These are phyloP conservation scores for Melanotaenia maccullochi DNA, from an alignment of 2,797 vertebrate genomes.

Conservation along the genomic window DNA sequence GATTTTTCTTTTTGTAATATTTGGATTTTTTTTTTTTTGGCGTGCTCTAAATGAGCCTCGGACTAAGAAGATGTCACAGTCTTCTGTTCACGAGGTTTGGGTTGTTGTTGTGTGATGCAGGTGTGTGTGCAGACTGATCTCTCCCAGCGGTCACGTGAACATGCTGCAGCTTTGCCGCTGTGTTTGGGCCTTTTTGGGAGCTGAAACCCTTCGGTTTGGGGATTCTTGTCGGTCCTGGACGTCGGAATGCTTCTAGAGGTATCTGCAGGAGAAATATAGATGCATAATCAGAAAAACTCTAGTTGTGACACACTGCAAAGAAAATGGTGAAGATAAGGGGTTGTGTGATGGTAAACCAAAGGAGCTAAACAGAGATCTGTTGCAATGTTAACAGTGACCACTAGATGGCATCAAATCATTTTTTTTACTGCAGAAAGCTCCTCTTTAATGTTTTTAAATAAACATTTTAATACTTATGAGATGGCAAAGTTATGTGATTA, in stretches of 20 bases:
- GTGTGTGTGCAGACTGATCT: slow-evolving; percentile 33
- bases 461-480: background rate
- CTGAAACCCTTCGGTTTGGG: slow-evolving; percentile 88
- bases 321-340: background rate
- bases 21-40: background rate
- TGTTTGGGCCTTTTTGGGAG: slow-evolving; percentile 77
- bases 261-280: slow-evolving; percentile 79
- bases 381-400: slow-evolving; percentile 44
- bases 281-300: background rate
- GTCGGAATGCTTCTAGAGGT: slow-evolving; percentile 83
- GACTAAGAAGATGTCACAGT: slow-evolving; percentile 48
- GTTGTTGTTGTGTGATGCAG: slow-evolving; percentile 66
- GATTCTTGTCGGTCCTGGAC: slow-evolving; percentile 86
- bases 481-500: background rate
- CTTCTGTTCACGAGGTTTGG: slow-evolving; percentile 70
- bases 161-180: slow-evolving; percentile 10
- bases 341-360: background rate
- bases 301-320: background rate
- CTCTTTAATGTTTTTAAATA: background rate
- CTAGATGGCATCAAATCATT: slow-evolving; percentile 54
- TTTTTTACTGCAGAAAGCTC: background rate
- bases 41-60: background rate
- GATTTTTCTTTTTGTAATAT: background rate
- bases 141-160: slow-evolving; percentile 31
- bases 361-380: background rate